These are phyloP conservation scores for Typhlichthys subterraneus DNA, from an alignment of 2,797 vertebrate genomes.

Conservation along the genomic window DNA sequence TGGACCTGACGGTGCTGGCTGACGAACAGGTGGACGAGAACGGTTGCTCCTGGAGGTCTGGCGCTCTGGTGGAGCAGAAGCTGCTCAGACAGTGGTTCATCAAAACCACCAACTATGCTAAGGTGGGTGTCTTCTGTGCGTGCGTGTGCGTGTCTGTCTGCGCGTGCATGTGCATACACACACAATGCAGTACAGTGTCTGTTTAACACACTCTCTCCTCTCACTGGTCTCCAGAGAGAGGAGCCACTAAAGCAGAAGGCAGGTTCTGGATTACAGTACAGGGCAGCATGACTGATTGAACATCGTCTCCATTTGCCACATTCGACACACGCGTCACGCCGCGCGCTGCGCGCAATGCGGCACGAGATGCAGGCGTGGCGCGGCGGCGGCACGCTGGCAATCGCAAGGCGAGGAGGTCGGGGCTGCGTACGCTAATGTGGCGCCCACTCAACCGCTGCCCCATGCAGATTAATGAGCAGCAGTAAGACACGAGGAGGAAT, in stretches of 20 bases:
- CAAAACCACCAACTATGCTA: conserved; percentile 93
- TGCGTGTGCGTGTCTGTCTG: neutral
- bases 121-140: conserved; percentile 65
- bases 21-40: conserved; percentile 96
- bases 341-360: neutral
- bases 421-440: neutral
- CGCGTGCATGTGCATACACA: neutral
- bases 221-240: too few relatives aligned
- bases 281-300: too few relatives aligned
- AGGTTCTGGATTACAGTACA: too few relatives aligned
- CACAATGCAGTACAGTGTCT: neutral
- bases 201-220: neutral
- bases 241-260: too few relatives aligned
- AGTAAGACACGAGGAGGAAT: neutral
- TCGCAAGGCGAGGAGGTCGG: neutral
- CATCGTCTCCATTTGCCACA: too few relatives aligned
- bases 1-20: conserved; percentile 94
- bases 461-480: neutral
- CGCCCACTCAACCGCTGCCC: neutral
- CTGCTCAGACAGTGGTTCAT: conserved; percentile 97
- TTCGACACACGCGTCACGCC: too few relatives aligned
- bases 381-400: too few relatives aligned
- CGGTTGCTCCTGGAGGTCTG: conserved; percentile 95
- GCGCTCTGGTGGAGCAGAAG: conserved; percentile 92
- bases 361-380: neutral